phyloP scores from a whole-genome alignment of 2,797 vertebrate species.

The Amazona finschi region DNA sequence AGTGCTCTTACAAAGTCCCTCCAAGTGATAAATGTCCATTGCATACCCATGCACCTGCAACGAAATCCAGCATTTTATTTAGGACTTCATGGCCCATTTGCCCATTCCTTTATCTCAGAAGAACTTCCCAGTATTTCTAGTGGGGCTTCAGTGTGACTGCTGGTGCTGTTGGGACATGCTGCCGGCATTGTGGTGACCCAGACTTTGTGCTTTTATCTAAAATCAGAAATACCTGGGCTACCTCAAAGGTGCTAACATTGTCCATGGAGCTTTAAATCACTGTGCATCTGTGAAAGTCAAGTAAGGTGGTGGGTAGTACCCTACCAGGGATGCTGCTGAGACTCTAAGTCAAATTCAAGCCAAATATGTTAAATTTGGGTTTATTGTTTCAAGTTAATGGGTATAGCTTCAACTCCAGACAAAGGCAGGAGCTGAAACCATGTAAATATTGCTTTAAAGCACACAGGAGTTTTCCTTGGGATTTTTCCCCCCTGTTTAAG shows the following conservation, averaged over 20 bases:
- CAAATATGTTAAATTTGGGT: constrained; percentile 16
- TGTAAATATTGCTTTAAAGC: constrained; percentile 45
- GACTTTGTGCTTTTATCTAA: background rate
- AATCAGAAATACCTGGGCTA: background rate
- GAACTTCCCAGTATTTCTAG: background rate
- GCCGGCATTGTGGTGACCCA: background rate
- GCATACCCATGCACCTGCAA: background rate
- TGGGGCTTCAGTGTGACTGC: background rate
- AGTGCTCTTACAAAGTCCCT: background rate
- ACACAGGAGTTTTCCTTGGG: constrained; percentile 26
- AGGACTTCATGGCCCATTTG: background rate
- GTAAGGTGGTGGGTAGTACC: background rate
- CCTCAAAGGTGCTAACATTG: background rate
- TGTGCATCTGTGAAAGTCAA: constrained; percentile 14
- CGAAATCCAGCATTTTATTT: background rate
- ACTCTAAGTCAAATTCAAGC: constrained; percentile 8
- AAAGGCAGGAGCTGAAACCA: constrained; percentile 42
- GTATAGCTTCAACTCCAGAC: constrained; percentile 46
- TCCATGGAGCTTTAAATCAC: background rate
- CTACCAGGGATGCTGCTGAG: background rate
- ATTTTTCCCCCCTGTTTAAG: background rate
- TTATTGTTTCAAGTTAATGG: constrained; percentile 62
- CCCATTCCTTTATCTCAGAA: background rate
- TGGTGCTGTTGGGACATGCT: accelerated
- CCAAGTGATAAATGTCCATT: background rate